These are phyloP conservation scores for Micromys minutus DNA, from an alignment of 2,113 vertebrate species.

Conservation along the genomic window DNA sequence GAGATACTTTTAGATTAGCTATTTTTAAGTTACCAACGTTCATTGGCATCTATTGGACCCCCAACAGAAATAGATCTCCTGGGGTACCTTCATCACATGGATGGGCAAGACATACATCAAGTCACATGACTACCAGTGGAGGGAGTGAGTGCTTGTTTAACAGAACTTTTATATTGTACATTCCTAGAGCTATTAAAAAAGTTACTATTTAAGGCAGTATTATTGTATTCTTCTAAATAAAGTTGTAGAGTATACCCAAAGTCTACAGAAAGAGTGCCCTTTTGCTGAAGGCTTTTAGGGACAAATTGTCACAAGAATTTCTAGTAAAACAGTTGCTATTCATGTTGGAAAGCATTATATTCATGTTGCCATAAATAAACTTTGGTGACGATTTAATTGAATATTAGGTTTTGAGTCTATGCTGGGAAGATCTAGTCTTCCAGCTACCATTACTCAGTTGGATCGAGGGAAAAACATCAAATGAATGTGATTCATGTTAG, in stretches of 20 bases:
- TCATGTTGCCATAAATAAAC: slow-evolving; percentile 97
- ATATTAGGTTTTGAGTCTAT: slow-evolving; percentile 96
- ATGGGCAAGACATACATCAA: slow-evolving; percentile 93
- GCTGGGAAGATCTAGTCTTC: slow-evolving; percentile 99
- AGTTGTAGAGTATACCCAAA: slow-evolving; percentile 94
- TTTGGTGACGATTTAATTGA: slow-evolving; percentile 97
- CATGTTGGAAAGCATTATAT: slow-evolving; percentile 93
- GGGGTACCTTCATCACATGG: slow-evolving; percentile 94
- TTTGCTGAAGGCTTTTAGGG: slow-evolving; percentile 92
- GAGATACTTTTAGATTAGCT: background rate
- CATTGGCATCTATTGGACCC: slow-evolving; percentile 97
- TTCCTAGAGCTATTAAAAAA: slow-evolving; percentile 72
- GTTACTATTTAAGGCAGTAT: slow-evolving; percentile 72
- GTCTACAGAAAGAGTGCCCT: slow-evolving; percentile 94
- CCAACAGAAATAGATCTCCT: slow-evolving; percentile 98
- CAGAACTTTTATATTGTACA: slow-evolving; percentile 98
- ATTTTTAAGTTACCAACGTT: slow-evolving; percentile 96
- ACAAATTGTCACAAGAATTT: slow-evolving; percentile 87
- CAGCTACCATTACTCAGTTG: slow-evolving; percentile 93
- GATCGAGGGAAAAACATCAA: slow-evolving; percentile 92
- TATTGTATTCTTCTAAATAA: slow-evolving; percentile 91
- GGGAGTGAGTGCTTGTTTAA: slow-evolving; percentile 93
- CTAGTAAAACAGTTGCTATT: slow-evolving; percentile 88
- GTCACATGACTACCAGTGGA: slow-evolving; percentile 94
- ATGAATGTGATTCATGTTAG: slow-evolving; percentile 98